Percentiles rank a stretch among this genome's conserved stretches.
Conservation (phyloP, 1,140 invertebrate genomes). For the Lerema accius region DNA sequence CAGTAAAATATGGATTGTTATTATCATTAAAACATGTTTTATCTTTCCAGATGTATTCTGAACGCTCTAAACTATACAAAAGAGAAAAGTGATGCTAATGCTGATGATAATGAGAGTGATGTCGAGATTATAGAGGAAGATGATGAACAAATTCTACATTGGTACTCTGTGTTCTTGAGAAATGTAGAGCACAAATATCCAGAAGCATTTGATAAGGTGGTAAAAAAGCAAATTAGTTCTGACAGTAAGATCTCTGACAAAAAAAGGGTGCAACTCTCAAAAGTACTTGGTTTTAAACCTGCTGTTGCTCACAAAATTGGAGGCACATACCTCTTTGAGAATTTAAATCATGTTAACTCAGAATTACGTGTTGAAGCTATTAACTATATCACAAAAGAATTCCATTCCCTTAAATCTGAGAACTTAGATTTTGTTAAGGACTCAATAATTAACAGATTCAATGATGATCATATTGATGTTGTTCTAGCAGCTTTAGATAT, state of each 20-base stretch:
- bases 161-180: conserved; percentile 82
- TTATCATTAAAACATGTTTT: too few relatives aligned
- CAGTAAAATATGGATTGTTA: too few relatives aligned
- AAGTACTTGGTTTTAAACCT: conserved; percentile 80
- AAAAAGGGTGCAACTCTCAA: conserved; percentile 56
- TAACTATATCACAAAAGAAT: conserved; percentile 82
- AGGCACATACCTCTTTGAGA: conserved; percentile 84
- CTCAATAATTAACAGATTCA: conserved; percentile 83
- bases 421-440: conserved; percentile 83
- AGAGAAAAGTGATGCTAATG: conserved; percentile 23
- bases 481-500: conserved; percentile 81
- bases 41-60: conserved; percentile 78
- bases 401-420: conserved; percentile 72
- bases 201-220: conserved; percentile 85
- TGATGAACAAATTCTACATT: conserved; percentile 62
- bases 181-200: conserved; percentile 86
- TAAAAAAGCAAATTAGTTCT: conserved; percentile 79
- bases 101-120: conserved; percentile 66
- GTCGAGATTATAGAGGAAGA: conserved; percentile 76
- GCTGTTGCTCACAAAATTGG: conserved; percentile 81
- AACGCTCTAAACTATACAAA: conserved; percentile 52
- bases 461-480: conserved; percentile 83
- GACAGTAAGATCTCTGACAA: conserved; percentile 50
- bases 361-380: conserved; percentile 85
- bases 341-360: conserved; percentile 86